phyloP scores from a whole-genome alignment of 2,888 invertebrate species.

The Melipona beecheii region DNA sequence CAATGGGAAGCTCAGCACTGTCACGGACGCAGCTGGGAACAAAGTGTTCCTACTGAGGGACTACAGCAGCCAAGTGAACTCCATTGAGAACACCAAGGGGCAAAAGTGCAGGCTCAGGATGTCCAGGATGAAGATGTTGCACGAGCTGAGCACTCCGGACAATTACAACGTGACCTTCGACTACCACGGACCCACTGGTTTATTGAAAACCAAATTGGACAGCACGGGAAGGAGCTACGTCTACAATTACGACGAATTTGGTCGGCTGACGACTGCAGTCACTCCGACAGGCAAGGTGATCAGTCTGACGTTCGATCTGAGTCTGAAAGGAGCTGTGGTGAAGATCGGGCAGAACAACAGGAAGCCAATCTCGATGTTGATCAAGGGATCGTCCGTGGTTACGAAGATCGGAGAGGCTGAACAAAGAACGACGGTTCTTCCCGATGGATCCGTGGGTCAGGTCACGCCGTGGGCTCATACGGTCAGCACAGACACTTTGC shows the following conservation, averaged over 20 bases:
- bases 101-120: constrained; percentile 95
- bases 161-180: constrained; percentile 97
- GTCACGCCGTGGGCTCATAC: constrained; percentile 94
- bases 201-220: constrained; percentile 94
- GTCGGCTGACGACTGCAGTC: constrained; percentile 94
- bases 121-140: constrained; percentile 96
- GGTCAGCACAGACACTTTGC: constrained; percentile 95
- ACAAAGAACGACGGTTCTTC: constrained; percentile 91
- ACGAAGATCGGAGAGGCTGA: constrained; percentile 93
- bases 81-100: constrained; percentile 96
- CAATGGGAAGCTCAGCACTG: constrained; percentile 96
- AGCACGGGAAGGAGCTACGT: constrained; percentile 96
- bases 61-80: constrained; percentile 95
- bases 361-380: constrained; percentile 93
- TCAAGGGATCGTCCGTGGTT: constrained; percentile 94
- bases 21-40: constrained; percentile 96
- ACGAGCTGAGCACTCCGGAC: constrained; percentile 95
- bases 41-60: constrained; percentile 93
- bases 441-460: constrained; percentile 93
- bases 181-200: constrained; percentile 95
- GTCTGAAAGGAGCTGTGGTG: constrained; percentile 95
- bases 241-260: constrained; percentile 97
- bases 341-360: constrained; percentile 93
- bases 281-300: constrained; percentile 98
- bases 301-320: constrained; percentile 94